Conservation (phyloP, 2,113 vertebrate genomes). For the Tichodroma muraria region DNA sequence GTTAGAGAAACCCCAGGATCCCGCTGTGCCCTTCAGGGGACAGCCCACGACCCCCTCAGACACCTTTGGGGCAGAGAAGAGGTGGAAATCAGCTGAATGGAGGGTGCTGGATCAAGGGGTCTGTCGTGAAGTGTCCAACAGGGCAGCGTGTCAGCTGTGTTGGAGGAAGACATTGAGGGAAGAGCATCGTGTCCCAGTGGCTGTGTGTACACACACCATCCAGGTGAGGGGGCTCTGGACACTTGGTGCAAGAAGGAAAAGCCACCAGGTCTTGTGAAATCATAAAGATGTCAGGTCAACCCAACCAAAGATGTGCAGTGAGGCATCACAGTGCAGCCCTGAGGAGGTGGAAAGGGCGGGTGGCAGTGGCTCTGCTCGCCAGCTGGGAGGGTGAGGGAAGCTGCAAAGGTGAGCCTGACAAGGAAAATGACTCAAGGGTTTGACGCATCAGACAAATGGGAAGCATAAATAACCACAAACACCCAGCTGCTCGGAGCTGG, state of each 20-base stretch:
- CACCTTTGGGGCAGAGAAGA: neutral
- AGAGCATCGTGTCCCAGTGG: accelerated
- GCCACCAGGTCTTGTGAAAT: neutral
- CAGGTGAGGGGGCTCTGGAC: neutral
- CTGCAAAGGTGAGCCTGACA: neutral
- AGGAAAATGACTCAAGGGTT: neutral
- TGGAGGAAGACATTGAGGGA: accelerated
- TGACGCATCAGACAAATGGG: neutral
- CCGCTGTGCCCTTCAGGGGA: neutral
- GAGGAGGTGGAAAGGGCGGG: neutral
- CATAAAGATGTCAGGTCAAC: neutral
- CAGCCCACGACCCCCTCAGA: neutral
- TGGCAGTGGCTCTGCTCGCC: accelerated
- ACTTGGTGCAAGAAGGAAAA: neutral
- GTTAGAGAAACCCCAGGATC: neutral
- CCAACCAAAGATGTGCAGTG: neutral
- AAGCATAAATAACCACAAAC: constrained; percentile 3
- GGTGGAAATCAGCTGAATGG: neutral
- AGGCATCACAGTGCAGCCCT: neutral
- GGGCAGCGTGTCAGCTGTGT: accelerated
- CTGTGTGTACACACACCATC: neutral
- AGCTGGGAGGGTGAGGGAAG: neutral
- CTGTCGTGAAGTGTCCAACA: neutral
- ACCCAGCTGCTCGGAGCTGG: neutral
- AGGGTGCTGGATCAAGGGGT: neutral